Base-by-base conservation (phyloP, 2,797 vertebrate genomes). In the Acropternis orthonyx region DNA sequence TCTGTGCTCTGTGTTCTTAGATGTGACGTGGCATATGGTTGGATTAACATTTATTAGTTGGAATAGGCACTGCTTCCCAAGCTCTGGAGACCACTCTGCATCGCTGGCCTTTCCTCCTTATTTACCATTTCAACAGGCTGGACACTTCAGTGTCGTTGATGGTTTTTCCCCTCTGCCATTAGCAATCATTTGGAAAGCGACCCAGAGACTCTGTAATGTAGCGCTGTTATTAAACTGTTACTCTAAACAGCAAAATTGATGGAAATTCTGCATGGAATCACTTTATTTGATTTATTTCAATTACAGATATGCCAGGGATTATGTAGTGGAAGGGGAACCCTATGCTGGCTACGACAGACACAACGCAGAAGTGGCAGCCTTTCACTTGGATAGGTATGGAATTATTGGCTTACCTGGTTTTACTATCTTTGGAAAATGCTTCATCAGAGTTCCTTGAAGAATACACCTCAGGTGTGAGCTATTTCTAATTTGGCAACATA, bases 311-410 rank as follows among this genome's bases (percentile, higher is more conserved):
- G 98, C 96, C 96, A 98, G 99, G 93, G 98, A 99, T 95, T 98
- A 99, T 27, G 97, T 99, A 72, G 98, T 99, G 14, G 99, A 99
- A 95, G 99, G 99, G 32, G 99, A 99, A 59, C 99, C 99, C 0
- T 99, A 99, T 0, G 99, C 99, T 36, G 99, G 99, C 36, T 99
- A 99, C 2, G 99, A 99, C 92, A 97, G 99, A 77, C 99, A 99
- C 97, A 99, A 99, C 1, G 99, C 99, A 39, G 99, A 99, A 95
- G 98, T 99, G 86, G 99, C 99, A 46, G 99, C 99, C 86, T 99
- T 99, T 95, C 99, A 99, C 93, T 96, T 99, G 97, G 99, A 99
- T 97, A 99, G 99, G 99, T 99, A 97, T 37, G 95, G 93, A 85
- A 66, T 27, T 52, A 15, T 5, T 77, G 55, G 17, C 18, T 61